Conservation (phyloP, 2,797 vertebrate species). For the Sebastes taczanowskii region DNA sequence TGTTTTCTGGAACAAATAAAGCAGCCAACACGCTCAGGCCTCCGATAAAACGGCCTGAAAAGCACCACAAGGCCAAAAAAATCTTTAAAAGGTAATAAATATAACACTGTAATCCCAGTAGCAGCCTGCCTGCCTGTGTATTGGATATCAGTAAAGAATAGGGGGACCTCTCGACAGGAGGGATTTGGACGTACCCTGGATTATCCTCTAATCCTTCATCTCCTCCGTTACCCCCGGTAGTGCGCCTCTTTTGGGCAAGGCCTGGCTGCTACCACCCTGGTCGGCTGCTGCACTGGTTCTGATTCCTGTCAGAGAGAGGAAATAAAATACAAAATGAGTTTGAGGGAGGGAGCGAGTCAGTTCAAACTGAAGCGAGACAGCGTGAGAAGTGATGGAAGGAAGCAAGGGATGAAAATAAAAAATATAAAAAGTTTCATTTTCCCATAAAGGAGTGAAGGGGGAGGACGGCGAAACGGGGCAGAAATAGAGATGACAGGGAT, state of each 20-base stretch:
- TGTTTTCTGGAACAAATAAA: slow-evolving; percentile 43
- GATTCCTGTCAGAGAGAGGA: slow-evolving; percentile 30
- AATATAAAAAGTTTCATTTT: background rate
- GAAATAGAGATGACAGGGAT: background rate
- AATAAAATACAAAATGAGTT: slow-evolving; percentile 1
- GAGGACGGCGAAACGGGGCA: background rate
- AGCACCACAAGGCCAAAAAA: background rate
- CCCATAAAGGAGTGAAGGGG: background rate
- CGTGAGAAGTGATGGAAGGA: slow-evolving; percentile 14
- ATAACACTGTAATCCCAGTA: slow-evolving; percentile 62
- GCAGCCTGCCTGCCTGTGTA: slow-evolving; percentile 26
- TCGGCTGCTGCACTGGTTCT: slow-evolving; percentile 1
- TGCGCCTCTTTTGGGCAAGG: slow-evolving; percentile 5
- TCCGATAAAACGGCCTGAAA: slow-evolving; percentile 15
- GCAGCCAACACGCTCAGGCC: background rate
- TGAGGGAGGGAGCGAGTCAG: background rate
- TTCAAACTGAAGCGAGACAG: background rate
- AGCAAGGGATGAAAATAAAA: background rate
- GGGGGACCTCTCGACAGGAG: slow-evolving; percentile 41
- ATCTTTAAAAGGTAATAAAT: slow-evolving; percentile 45
- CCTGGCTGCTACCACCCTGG: slow-evolving; percentile 22
- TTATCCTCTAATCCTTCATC: slow-evolving; percentile 78
- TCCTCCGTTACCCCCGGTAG: slow-evolving; percentile 30
- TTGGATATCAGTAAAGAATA: slow-evolving; percentile 27
- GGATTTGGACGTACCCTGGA: slow-evolving; percentile 66